Conservation (phyloP, 2,888 invertebrate species). For the Caenorhabditis drosophilae region DNA sequence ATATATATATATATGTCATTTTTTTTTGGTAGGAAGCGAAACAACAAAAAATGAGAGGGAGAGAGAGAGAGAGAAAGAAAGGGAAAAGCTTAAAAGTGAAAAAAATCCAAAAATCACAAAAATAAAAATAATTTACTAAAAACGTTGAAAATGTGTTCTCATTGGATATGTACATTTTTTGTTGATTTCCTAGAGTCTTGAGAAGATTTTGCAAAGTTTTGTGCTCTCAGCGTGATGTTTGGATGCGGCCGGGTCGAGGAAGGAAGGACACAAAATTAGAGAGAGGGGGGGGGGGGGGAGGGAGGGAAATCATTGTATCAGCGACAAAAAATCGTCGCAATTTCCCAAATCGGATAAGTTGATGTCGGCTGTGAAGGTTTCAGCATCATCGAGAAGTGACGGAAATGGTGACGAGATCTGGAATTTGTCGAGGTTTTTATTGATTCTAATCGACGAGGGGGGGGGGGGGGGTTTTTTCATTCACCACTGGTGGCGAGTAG, state of each 20-base stretch:
- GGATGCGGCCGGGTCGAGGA: background rate
- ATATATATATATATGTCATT: background rate
- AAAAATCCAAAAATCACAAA: background rate
- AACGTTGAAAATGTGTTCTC: background rate
- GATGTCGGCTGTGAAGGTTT: constrained; percentile 16
- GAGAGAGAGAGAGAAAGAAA: background rate
- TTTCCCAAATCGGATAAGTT: constrained; percentile 22
- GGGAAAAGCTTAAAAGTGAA: background rate
- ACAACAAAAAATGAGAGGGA: no score
- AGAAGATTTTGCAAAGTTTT: background rate
- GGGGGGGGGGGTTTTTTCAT: background rate
- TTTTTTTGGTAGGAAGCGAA: background rate
- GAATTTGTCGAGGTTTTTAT: no score
- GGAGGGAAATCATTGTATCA: constrained; percentile 10
- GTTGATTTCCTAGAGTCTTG: no score
- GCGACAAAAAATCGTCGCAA: constrained; percentile 21
- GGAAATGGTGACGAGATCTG: constrained; percentile 41
- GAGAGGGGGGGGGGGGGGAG: background rate
- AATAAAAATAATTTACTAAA: constrained; percentile 3
- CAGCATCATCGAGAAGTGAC: constrained; percentile 41
- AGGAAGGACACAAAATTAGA: background rate
- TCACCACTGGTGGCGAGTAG: constrained; percentile 41
- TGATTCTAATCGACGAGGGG: no score
- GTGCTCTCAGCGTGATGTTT: background rate
- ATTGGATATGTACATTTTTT: background rate